phyloP scores from a whole-genome alignment of 1,140 invertebrate genomes.

The Aphelenchoides besseyi region DNA sequence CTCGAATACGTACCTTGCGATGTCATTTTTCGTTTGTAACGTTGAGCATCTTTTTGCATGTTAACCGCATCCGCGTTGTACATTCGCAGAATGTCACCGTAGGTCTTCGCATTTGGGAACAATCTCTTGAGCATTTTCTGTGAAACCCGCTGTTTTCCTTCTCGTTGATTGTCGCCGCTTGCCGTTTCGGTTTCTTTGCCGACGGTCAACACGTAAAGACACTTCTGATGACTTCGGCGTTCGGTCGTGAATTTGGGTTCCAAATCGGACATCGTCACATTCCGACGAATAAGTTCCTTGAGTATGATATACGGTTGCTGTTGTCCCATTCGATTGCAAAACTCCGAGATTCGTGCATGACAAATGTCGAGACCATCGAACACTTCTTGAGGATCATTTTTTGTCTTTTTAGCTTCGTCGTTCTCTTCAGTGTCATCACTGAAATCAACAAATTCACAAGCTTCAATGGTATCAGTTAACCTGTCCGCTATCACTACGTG shows the following conservation, averaged over 20 bases:
- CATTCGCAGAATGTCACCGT: conserved; percentile 5
- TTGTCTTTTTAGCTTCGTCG: background rate
- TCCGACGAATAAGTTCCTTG: conserved; percentile 25
- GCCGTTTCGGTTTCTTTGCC: conserved; percentile 53
- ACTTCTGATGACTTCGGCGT: conserved; percentile 15
- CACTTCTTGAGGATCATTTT: conserved; percentile 27
- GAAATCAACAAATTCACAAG: conserved; percentile 9
- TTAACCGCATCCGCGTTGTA: conserved; percentile 4
- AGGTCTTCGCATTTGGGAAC: conserved; percentile 12
- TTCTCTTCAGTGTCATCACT: conserved; percentile 25
- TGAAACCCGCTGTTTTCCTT: conserved; percentile 88
- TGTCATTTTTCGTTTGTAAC: conserved; percentile 9
- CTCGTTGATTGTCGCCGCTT: conserved; percentile 87
- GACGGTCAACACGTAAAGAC: conserved; percentile 10
- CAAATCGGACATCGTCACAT: conserved; percentile 4
- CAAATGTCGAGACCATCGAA: conserved; percentile 39
- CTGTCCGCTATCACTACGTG: conserved; percentile 31
- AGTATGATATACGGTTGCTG: conserved; percentile 34
- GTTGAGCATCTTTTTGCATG: conserved; percentile 23
- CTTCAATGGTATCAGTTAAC: conserved; percentile 24
- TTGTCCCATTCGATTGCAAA: conserved; percentile 37
- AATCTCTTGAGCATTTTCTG: conserved; percentile 78
- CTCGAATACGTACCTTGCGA: conserved; percentile 8
- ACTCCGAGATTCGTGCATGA: conserved; percentile 45
- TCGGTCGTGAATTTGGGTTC: conserved; percentile 9